Conservation (phyloP, 2,113 vertebrate genomes). For the Atrichornis clamosus region DNA sequence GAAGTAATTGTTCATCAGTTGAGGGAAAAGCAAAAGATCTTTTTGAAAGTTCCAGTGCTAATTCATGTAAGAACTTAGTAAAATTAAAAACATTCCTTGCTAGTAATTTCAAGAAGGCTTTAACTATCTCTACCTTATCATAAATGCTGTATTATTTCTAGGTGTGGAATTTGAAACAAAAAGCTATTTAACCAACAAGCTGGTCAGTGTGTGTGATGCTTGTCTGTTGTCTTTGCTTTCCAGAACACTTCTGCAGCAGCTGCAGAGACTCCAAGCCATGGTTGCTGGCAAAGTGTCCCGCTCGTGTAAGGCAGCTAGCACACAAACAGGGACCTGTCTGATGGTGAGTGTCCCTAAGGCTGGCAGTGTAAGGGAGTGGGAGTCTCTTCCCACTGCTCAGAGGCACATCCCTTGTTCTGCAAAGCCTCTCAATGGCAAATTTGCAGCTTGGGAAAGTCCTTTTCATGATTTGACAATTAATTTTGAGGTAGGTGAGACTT, state of each 20-base stretch:
- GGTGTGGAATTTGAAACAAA: background rate
- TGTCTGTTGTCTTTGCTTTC: background rate
- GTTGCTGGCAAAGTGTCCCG: conserved; percentile 91
- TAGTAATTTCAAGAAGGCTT: background rate
- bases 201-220: background rate
- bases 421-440: background rate
- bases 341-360: conserved; percentile 79
- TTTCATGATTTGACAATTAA: background rate
- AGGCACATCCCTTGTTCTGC: background rate
- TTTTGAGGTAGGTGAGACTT: background rate
- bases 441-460: background rate
- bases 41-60: background rate
- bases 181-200: background rate
- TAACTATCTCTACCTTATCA: background rate
- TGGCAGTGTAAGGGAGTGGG: background rate
- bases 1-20: background rate
- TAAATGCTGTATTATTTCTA: background rate
- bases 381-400: background rate
- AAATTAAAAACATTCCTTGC: background rate
- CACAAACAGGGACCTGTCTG: conserved; percentile 94
- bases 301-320: conserved; percentile 87
- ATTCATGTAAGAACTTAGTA: background rate
- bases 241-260: conserved; percentile 95
- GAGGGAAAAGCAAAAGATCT: background rate
- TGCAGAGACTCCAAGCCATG: conserved; percentile 91